phyloP scores from a whole-genome alignment of 2,113 vertebrate species.

The Collichthys lucidus region DNA sequence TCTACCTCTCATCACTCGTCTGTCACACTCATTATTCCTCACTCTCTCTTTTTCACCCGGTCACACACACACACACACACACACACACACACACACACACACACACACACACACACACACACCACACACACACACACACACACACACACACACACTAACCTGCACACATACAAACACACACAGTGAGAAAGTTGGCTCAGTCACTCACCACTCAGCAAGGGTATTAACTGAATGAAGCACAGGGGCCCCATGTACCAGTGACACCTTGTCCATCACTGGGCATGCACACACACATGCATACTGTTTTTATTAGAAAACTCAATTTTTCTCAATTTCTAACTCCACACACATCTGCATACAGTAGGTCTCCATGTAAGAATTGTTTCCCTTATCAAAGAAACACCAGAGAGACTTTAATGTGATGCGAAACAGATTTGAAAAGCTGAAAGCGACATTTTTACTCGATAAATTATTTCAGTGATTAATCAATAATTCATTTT shows the following conservation, averaged over 20 bases:
- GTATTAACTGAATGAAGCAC: conserved; percentile 51
- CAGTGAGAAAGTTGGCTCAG: conserved; percentile 39
- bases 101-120: conserved; percentile 29
- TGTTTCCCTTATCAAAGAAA: conserved; percentile 18
- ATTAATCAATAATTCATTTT: background rate
- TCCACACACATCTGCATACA: background rate
- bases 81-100: conserved; percentile 1
- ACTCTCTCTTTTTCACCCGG: conserved; percentile 5
- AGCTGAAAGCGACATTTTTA: background rate
- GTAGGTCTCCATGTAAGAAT: background rate
- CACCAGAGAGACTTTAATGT: background rate
- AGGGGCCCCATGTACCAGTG: conserved; percentile 33
- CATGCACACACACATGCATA: background rate
- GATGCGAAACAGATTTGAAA: background rate
- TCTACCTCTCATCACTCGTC: conserved; percentile 61
- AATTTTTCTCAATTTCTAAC: conserved; percentile 14
- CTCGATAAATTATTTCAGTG: no score
- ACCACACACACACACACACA: background rate
- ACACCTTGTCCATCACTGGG: conserved; percentile 68
- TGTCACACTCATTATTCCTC: conserved; percentile 32
- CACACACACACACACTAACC: conserved; percentile 5
- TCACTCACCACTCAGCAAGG: conserved; percentile 64
- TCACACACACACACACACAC: background rate
- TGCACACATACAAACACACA: conserved; percentile 36
- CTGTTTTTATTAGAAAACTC: conserved; percentile 40